Evolutionary conservation across 2,797 vertebrate species (phyloP).

Genomic region (Neostethus bicornis): DNA sequence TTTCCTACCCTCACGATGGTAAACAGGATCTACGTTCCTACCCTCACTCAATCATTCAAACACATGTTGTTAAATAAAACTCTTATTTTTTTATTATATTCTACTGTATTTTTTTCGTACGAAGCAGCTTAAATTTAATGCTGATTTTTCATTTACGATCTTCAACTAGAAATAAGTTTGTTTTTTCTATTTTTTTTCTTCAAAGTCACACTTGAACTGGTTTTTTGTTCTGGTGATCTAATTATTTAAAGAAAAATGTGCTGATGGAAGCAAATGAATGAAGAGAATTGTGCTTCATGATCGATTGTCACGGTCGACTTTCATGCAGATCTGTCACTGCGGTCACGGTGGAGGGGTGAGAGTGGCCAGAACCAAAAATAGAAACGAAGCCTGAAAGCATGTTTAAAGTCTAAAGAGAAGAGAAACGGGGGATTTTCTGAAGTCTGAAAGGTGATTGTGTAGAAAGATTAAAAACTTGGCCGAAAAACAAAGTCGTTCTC

Average conservation of each 20-base stretch:
- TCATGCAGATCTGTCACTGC: neutral
- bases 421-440: neutral
- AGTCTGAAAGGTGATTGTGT: conserved; percentile 10
- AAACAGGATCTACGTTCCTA: no score
- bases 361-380: conserved; percentile 7
- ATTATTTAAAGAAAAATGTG: neutral
- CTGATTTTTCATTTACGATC: conserved; percentile 80
- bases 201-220: neutral
- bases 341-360: conserved; percentile 12
- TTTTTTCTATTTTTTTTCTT: no score
- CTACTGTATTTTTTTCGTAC: no score
- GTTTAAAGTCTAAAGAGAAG: neutral
- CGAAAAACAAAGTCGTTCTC: conserved; percentile 46
- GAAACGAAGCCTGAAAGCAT: neutral
- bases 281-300: neutral
- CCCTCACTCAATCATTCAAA: no score
- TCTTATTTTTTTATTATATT: no score
- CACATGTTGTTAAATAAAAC: no score
- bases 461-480: conserved; percentile 14
- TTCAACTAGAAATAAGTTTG: no score
- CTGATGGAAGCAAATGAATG: neutral
- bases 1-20: no score
- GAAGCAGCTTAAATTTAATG: conserved; percentile 56
- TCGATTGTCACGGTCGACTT: neutral
- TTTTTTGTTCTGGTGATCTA: neutral